Conservation (phyloP, 2,113 vertebrate genomes). For the Grus americana region DNA sequence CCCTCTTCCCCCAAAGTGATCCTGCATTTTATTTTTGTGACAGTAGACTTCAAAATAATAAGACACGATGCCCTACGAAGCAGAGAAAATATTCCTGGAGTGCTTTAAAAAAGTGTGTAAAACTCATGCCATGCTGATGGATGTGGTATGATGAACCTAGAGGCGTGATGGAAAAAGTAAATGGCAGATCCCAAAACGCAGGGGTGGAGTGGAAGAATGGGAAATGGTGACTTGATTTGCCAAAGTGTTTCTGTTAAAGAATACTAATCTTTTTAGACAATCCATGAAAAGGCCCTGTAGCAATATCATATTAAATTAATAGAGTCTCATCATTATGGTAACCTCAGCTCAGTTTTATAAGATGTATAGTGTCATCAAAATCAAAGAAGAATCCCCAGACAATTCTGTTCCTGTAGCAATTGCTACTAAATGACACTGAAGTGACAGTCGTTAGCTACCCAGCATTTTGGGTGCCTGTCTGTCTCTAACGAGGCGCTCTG, state of each 20-base stretch:
- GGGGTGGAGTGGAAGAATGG: background rate
- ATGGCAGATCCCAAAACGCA: background rate
- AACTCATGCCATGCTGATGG: background rate
- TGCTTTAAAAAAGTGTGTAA: accelerated
- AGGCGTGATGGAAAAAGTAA: background rate
- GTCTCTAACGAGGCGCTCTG: background rate
- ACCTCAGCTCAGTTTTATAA: background rate
- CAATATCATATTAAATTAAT: slow-evolving; percentile 33
- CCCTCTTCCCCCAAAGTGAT: background rate
- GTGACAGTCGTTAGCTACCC: background rate
- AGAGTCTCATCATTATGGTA: background rate
- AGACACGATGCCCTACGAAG: background rate
- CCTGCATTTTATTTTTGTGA: background rate
- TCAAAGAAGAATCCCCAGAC: background rate
- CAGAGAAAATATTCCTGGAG: background rate
- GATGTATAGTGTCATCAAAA: background rate
- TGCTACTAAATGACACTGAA: background rate
- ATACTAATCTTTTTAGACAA: slow-evolving; percentile 33
- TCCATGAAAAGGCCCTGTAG: background rate
- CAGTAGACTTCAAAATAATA: background rate
- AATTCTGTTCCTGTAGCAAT: background rate
- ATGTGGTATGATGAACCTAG: background rate
- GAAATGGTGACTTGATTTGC: background rate
- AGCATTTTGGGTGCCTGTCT: background rate
- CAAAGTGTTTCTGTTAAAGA: background rate